Evolutionary conservation across 2,888 invertebrate species (phyloP), one percentile per base, ranked within the genome.

Genomic region (Caenorhabditis parvicauda): DNA sequence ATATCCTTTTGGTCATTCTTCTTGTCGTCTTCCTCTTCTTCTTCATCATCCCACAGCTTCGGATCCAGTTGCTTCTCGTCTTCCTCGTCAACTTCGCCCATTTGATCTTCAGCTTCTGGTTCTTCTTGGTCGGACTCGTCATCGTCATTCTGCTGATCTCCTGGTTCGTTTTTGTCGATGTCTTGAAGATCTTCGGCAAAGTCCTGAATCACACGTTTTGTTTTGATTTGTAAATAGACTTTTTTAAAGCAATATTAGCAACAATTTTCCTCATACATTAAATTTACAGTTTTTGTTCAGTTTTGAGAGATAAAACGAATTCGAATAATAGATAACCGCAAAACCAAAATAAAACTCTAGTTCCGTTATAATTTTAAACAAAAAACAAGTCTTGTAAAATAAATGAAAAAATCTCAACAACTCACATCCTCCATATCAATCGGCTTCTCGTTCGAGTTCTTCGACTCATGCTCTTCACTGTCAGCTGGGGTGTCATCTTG

Each of bases 11-110:
- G 79, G 9, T 75, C 71, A 38, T 73, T 71, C 77, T 78, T 41
- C 63, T 35, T 38, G 24, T 59, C 53, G n/a, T 66, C 56, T 19
- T 66, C 54, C 24, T 81, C 77, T 27, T 80, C 73, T 17, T 89
- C 88, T 64, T 89, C 91, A 0, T 90, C 90, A 56, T 96, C 92
- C 22, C 94, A 96, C 91, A 96, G 93, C 85, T 95, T 89, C 81
- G 95, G 93, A 68, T 95, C 93, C 2, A 89, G 85, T 70, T 95
- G 90, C 21, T 90, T 89, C 62, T 89, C 87, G 27, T 89, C 87
- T 14, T 89, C 86, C 17, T 85, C 84, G 1, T 86, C 84, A 1
- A 67, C 70, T 7, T 72, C 69, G 19, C 48, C 70, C 46, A 68
- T 63, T 47, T 73, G 67, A 59, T 74, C 74, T 39, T 67, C 68